Evolutionary conservation across 2,113 vertebrate genomes (phyloP).

Genomic region (Cynocephalus volans): DNA sequence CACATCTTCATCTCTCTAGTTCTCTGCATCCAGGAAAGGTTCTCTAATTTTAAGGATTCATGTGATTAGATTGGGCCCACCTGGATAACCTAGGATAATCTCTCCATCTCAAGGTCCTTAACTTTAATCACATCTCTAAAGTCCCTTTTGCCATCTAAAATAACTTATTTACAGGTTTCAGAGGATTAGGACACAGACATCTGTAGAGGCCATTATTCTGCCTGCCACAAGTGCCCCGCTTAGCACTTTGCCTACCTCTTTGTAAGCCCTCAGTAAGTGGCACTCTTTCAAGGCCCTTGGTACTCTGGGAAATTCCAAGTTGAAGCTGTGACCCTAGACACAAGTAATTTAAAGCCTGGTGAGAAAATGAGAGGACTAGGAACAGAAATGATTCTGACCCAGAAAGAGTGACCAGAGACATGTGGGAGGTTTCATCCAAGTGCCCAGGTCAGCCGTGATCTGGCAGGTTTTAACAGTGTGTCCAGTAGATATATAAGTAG

Average conservation of each 20-base stretch:
- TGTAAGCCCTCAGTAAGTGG: background rate
- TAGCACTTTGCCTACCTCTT: background rate
- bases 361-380: constrained; percentile 9
- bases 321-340: background rate
- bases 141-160: constrained; percentile 37
- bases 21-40: background rate
- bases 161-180: constrained; percentile 39
- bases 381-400: constrained; percentile 55
- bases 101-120: constrained; percentile 6
- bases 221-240: background rate
- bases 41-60: constrained; percentile 17
- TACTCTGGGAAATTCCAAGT: background rate
- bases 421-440: background rate
- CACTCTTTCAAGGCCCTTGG: background rate
- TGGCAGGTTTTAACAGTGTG: background rate
- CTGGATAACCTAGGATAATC: background rate
- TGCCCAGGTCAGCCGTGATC: background rate
- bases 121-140: constrained; percentile 27
- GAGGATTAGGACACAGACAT: background rate
- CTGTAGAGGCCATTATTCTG: background rate
- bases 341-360: constrained; percentile 14
- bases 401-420: background rate
- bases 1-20: background rate
- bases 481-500: background rate
- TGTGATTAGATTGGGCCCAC: constrained; percentile 7